Conservation (phyloP, 37 sponge, comb jelly and placozoan genomes). For the Chondrilla cf. caribensis region DNA sequence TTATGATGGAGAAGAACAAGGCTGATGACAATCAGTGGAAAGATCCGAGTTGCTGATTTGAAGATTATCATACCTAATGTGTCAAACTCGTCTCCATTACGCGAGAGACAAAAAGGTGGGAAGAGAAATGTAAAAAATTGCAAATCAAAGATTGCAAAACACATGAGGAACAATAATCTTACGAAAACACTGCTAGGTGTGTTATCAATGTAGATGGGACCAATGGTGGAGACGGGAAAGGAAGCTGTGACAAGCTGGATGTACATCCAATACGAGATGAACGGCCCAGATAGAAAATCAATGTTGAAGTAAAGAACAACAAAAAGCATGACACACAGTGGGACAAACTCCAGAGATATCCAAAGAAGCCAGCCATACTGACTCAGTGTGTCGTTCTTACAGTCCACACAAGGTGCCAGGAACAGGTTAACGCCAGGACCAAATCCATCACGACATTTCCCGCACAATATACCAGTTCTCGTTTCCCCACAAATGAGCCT, state of each 20-base stretch:
- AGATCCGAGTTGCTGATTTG: not conserved
- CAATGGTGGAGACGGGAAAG: not conserved
- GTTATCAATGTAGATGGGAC: not conserved
- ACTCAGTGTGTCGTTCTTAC: conserved; percentile 6
- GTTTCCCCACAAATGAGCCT: not conserved
- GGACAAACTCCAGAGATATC: conserved; percentile 12
- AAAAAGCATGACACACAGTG: not conserved
- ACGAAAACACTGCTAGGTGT: not conserved
- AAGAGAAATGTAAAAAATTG: conserved; percentile 20
- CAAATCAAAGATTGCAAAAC: conserved; percentile 13
- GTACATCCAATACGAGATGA: conserved; percentile 2
- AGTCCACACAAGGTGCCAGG: conserved; percentile 4
- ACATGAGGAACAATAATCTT: not conserved
- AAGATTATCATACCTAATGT: not conserved
- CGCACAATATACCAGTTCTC: conserved; percentile 5
- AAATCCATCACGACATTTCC: conserved; percentile 4
- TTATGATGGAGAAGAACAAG: no score
- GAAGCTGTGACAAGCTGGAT: not conserved
- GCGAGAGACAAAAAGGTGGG: conserved; percentile 2
- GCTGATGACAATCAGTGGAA: not conserved
- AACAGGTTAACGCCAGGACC: conserved; percentile 25
- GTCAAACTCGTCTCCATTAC: not conserved
- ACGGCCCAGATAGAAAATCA: not conserved
- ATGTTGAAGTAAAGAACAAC: conserved; percentile 3
- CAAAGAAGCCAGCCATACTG: conserved; percentile 13